These are phyloP conservation scores for Tragelaphus oryx DNA, from an alignment of 2,797 vertebrate species.

Conservation along the genomic window DNA sequence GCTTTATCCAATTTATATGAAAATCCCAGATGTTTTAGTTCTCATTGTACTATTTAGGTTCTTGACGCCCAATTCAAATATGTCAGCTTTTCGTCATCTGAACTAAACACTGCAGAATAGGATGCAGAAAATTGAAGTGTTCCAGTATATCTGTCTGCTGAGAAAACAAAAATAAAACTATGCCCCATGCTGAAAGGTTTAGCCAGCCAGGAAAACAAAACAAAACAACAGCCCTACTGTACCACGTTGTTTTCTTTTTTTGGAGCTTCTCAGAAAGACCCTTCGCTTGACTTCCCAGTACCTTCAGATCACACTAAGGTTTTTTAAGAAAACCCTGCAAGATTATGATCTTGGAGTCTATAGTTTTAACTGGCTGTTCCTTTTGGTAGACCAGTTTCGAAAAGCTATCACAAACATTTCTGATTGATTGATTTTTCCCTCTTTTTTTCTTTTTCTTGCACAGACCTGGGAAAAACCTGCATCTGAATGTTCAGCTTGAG, in stretches of 20 bases:
- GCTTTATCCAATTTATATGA: conserved; percentile 62
- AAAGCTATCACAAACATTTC: conserved; percentile 26
- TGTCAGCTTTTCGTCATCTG: conserved; percentile 72
- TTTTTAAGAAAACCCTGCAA: conserved; percentile 36
- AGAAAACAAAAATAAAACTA: conserved; percentile 77
- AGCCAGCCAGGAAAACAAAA: conserved; percentile 23
- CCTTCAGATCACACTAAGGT: conserved; percentile 47
- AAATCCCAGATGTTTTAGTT: conserved; percentile 63
- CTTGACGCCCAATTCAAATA: conserved; percentile 65
- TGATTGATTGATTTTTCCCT: conserved; percentile 47
- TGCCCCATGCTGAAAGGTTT: conserved; percentile 56
- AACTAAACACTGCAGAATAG: conserved; percentile 68
- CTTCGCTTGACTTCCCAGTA: conserved; percentile 52
- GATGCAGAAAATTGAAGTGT: conserved; percentile 75
- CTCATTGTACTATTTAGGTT: conserved; percentile 65
- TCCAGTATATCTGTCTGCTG: conserved; percentile 72
- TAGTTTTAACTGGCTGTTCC: conserved; percentile 44
- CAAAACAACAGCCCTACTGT: not conserved
- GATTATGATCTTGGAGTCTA: conserved; percentile 44
- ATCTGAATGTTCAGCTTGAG: conserved; percentile 47
- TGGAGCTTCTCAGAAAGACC: conserved; percentile 63
- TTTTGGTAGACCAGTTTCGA: not conserved
- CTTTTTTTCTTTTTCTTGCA: not conserved
- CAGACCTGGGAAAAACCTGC: conserved; percentile 38
- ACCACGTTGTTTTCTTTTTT: conserved; percentile 56